These are phyloP conservation scores for Aphodius sticticus DNA, from an alignment of 2,888 invertebrate genomes.

Conservation along the genomic window DNA sequence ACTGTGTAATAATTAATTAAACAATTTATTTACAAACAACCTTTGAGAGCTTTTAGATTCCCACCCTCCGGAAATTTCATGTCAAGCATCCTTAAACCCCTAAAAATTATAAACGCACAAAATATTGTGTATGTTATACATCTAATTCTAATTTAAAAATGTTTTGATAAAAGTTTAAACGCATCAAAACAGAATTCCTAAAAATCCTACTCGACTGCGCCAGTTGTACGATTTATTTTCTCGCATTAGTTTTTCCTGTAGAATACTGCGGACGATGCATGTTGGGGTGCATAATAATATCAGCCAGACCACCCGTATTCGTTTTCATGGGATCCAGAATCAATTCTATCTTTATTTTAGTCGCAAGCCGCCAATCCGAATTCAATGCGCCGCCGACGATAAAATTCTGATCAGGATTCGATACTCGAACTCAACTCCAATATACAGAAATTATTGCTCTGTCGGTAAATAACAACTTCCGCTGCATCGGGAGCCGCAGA, in stretches of 20 bases:
- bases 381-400: background rate
- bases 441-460: background rate
- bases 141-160: too few relatives aligned
- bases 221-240: too few relatives aligned
- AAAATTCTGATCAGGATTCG: background rate
- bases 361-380: background rate
- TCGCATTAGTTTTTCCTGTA: background rate
- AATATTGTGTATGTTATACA: too few relatives aligned
- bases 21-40: too few relatives aligned
- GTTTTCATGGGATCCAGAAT: background rate
- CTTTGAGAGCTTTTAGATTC: too few relatives aligned
- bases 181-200: too few relatives aligned
- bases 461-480: background rate
- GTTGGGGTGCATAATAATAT: background rate
- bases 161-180: too few relatives aligned
- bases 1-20: too few relatives aligned
- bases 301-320: background rate
- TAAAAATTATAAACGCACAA: too few relatives aligned
- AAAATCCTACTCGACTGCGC: too few relatives aligned
- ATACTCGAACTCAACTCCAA: background rate
- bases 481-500: background rate
- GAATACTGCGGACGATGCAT: background rate
- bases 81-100: too few relatives aligned
- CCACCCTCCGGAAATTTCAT: too few relatives aligned
- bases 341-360: background rate